Evolutionary conservation across 2,113 vertebrate genomes (phyloP).

Genomic region (Leptobrachium ailaonicum): DNA sequence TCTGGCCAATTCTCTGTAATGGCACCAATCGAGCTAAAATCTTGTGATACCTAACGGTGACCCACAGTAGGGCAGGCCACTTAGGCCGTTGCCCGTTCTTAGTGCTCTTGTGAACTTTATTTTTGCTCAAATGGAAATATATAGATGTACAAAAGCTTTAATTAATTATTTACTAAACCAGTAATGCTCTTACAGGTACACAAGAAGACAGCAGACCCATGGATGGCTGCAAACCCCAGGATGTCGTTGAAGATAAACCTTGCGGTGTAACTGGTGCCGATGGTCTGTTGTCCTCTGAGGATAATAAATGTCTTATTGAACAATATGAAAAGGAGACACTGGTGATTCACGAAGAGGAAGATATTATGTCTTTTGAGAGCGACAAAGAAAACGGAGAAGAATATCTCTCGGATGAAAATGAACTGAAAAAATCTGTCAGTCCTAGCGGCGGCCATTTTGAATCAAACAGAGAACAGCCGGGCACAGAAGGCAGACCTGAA

Average conservation of each 20-base stretch:
- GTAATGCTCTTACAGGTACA: neutral
- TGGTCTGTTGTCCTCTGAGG: constrained; percentile 41
- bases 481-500: constrained; percentile 65
- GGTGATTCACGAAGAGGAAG: constrained; percentile 58
- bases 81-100: no score
- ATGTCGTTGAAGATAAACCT: constrained; percentile 33
- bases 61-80: no score
- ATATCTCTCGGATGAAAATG: constrained; percentile 39
- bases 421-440: constrained; percentile 49
- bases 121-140: no score
- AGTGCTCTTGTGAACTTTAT: no score
- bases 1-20: no score
- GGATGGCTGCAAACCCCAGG: constrained; percentile 36
- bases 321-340: constrained; percentile 50
- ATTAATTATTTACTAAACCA: no score
- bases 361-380: constrained; percentile 61
- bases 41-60: no score
- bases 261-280: constrained; percentile 5
- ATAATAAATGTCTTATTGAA: constrained; percentile 43
- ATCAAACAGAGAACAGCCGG: constrained; percentile 57
- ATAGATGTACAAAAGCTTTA: no score
- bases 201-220: constrained; percentile 27
- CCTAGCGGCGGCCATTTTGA: constrained; percentile 58
- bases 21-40: no score
- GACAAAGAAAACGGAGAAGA: constrained; percentile 56